Percentiles rank a stretch among this genome's conserved stretches.
These are phyloP conservation scores for Penaeus japonicus DNA, from an alignment of 1,140 invertebrate genomes.

Conservation along the genomic window DNA sequence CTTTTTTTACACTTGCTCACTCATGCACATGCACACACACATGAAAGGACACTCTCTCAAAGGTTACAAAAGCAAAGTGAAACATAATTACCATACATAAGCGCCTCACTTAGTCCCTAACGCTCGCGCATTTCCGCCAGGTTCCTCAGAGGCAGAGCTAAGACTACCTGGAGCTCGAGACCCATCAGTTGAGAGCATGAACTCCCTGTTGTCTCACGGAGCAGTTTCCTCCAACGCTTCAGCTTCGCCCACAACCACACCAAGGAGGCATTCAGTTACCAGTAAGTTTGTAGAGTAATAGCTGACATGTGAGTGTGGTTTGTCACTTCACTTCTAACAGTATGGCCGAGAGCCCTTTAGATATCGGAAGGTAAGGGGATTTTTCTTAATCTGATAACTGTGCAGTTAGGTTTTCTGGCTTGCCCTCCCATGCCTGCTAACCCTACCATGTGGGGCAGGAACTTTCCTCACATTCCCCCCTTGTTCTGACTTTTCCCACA, in stretches of 20 bases:
- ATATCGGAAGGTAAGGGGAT: too few species aligned
- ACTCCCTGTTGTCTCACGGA: slow-evolving; percentile 81
- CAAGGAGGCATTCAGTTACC: slow-evolving; percentile 80
- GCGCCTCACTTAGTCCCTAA: neutral
- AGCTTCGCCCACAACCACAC: slow-evolving; percentile 69
- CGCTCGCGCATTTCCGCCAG: slow-evolving; percentile 61
- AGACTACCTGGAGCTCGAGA: slow-evolving; percentile 68
- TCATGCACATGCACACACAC: too few species aligned
- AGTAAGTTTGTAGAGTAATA: slow-evolving; percentile 68
- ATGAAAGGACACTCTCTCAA: too few species aligned
- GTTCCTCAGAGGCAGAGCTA: slow-evolving; percentile 68
- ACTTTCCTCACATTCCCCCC: too few species aligned
- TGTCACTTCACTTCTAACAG: neutral
- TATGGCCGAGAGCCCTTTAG: too few species aligned
- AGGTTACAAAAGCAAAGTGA: too few species aligned
- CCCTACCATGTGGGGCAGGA: too few species aligned
- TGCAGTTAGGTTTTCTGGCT: too few species aligned
- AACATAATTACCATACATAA: neutral
- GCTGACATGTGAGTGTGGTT: neutral
- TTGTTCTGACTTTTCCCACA: too few species aligned
- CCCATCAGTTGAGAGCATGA: slow-evolving; percentile 77
- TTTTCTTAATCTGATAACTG: too few species aligned
- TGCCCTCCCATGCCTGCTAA: too few species aligned
- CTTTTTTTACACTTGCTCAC: too few species aligned
- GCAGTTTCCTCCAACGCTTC: slow-evolving; percentile 79